phyloP scores from a whole-genome alignment of 2,888 invertebrate species.

The Hyppa rectilinea region DNA sequence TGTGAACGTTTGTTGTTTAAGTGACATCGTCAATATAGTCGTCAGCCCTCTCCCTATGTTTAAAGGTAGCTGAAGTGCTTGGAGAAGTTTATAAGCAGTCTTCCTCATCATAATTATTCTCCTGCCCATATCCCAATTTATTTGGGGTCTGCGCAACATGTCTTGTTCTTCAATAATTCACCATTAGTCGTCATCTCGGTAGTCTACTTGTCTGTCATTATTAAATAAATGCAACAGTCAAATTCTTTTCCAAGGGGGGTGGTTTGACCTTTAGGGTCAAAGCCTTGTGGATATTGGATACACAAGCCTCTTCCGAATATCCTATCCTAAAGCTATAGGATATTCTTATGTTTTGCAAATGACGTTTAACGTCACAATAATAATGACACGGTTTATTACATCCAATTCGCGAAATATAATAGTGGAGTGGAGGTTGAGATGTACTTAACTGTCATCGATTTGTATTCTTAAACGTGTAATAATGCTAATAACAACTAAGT shows the following conservation, averaged over 20 bases:
- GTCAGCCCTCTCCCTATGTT: background rate
- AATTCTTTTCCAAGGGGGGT: background rate
- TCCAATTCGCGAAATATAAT: too few species aligned
- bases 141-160: too few species aligned
- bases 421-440: background rate
- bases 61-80: background rate
- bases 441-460: background rate
- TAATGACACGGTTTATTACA: background rate
- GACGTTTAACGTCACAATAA: background rate
- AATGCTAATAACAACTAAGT: background rate
- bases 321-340: too few species aligned
- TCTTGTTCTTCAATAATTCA: too few species aligned
- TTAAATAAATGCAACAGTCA: background rate
- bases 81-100: background rate
- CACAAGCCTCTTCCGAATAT: too few species aligned
- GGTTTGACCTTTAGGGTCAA: slow-evolving; percentile 4
- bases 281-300: background rate
- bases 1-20: background rate
- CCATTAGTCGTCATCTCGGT: too few species aligned
- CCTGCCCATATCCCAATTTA: too few species aligned
- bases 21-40: background rate
- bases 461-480: background rate
- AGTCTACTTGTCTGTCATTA: background rate
- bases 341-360: background rate
- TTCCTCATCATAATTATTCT: too few species aligned